Evolutionary conservation across 2,888 invertebrate genomes (phyloP).

Genomic region (Graphium colonna): DNA sequence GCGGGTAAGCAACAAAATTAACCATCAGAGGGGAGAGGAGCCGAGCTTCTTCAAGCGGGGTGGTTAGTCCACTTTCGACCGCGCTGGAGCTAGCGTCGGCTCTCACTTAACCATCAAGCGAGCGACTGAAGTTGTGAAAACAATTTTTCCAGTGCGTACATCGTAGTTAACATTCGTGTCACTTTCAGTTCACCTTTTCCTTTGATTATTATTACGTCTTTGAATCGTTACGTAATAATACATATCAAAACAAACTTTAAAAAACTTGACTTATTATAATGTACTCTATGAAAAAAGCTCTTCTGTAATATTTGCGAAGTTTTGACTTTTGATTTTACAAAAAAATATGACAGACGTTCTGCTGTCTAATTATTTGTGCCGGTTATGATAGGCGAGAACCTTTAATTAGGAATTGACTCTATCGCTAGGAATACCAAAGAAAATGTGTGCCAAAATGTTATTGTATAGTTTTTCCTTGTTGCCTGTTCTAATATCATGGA

Average conservation of each 20-base stretch:
- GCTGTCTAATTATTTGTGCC: constrained; percentile 53
- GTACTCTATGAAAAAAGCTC: constrained; percentile 13
- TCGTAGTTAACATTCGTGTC: constrained; percentile 51
- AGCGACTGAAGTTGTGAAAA: constrained; percentile 70
- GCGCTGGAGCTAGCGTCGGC: constrained; percentile 63
- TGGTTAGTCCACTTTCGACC: constrained; percentile 78
- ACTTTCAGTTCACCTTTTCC: constrained; percentile 38
- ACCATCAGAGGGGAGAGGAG: constrained; percentile 77
- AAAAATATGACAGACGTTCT: constrained; percentile 50
- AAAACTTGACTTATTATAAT: constrained; percentile 2
- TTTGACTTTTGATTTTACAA: constrained; percentile 44
- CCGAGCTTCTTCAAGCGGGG: constrained; percentile 77
- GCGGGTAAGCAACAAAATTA: constrained; percentile 70
- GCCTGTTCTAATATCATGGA: constrained; percentile 67
- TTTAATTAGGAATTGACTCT: constrained; percentile 52
- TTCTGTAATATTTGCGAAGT: constrained; percentile 25
- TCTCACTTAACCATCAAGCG: constrained; percentile 42
- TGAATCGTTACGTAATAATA: background rate
- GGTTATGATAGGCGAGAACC: constrained; percentile 67
- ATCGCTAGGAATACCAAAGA: constrained; percentile 69
- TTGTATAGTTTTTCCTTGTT: constrained; percentile 74
- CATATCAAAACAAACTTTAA: background rate
- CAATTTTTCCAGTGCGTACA: constrained; percentile 55
- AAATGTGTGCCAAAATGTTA: constrained; percentile 80
- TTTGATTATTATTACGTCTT: background rate